These are phyloP conservation scores for Eolophus roseicapilla DNA, from an alignment of 2,113 vertebrate species.

Conservation along the genomic window DNA sequence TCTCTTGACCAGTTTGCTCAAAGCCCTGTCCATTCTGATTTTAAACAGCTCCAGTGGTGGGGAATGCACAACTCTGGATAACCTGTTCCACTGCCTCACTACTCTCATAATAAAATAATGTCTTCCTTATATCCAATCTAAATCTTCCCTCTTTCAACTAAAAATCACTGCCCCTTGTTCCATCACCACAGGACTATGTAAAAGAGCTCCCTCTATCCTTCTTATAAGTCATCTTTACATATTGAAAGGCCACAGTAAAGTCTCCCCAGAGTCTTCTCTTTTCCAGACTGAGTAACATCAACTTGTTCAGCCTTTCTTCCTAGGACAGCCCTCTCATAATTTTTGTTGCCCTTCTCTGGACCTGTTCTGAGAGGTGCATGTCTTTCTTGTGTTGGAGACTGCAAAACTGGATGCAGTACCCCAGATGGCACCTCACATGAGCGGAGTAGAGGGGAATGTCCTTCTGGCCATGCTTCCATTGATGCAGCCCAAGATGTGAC, in stretches of 20 bases:
- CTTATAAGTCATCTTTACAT: fast-evolving
- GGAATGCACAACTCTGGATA: neutral
- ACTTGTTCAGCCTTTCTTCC: neutral
- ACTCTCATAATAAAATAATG: neutral
- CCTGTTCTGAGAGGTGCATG: neutral
- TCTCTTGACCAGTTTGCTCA: neutral
- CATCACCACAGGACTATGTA: neutral
- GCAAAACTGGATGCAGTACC: neutral
- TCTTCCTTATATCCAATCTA: neutral
- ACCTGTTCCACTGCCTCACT: neutral
- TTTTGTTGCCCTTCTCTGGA: neutral
- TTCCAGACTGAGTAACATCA: neutral
- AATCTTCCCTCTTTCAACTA: neutral
- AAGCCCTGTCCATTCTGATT: neutral
- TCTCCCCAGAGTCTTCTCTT: neutral
- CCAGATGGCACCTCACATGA: neutral
- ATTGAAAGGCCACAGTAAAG: neutral
- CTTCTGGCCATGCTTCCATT: neutral
- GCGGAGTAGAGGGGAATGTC: fast-evolving
- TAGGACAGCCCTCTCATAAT: fast-evolving
- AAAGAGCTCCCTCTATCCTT: neutral
- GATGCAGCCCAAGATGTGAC: neutral
- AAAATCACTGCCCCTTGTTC: neutral
- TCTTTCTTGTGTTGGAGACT: neutral
- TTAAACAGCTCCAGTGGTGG: neutral